phyloP scores from a whole-genome alignment of 2,113 vertebrate genomes.

The Pomatorhinus ruficollis region DNA sequence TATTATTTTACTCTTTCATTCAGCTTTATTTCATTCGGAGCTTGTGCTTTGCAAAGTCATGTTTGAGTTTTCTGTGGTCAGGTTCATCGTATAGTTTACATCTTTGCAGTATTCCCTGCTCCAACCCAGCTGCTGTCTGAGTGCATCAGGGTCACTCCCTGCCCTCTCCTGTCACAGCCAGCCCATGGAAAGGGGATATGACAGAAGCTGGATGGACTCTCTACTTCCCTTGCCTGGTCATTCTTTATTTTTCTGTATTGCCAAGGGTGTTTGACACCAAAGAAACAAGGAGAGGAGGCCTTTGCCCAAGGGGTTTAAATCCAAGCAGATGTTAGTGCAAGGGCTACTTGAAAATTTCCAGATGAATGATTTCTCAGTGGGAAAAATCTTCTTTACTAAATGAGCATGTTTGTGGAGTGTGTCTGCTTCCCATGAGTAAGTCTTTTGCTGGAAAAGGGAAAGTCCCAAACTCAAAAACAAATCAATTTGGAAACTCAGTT shows the following conservation, averaged over 20 bases:
- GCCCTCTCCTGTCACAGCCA: not conserved
- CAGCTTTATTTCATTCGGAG: not conserved
- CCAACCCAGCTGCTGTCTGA: accelerated
- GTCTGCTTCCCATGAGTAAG: not conserved
- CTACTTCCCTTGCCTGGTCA: not conserved
- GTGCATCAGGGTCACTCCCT: accelerated
- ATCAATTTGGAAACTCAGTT: not conserved
- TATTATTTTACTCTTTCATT: not conserved
- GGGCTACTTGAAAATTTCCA: not conserved
- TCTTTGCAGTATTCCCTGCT: not conserved
- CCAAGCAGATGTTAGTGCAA: not conserved
- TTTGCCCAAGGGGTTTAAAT: not conserved
- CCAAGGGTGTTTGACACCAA: not conserved
- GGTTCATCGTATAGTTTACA: accelerated
- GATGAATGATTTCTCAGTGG: not conserved
- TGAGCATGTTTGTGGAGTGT: not conserved
- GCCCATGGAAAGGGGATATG: not conserved
- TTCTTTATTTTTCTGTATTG: not conserved
- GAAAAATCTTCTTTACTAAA: not conserved
- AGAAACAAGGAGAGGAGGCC: not conserved
- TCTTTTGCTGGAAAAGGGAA: not conserved
- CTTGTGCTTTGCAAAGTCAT: not conserved
- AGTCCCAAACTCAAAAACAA: not conserved
- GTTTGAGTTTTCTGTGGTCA: not conserved
- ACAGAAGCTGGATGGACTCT: not conserved